Base-by-base conservation (phyloP, 2,888 invertebrate genomes). In the Plemyria rubiginata region DNA sequence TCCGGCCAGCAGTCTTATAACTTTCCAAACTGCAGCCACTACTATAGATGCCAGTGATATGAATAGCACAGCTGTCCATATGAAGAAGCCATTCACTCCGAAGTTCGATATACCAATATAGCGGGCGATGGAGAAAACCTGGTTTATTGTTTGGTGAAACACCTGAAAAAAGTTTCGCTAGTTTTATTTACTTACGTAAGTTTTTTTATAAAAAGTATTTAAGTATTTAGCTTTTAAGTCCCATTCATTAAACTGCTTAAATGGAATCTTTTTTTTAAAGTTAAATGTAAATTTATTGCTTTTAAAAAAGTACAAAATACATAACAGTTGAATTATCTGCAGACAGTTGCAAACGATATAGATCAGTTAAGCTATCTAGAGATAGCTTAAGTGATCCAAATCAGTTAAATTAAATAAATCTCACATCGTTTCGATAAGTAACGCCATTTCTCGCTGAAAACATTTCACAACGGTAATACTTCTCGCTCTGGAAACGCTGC, bases 31-130 rank as follows among this genome's bases (percentile, higher is more conserved):
- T 0, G 88, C 81, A 6, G 71, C 72, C 0, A 72, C 41, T 66
- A 80, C 87, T 16, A 85, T 71, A 0, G 68, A 62, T 0, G 76
- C 15, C 9, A 88, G 60, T 71, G 82, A 70, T 0, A 75, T 1
- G 0, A 87, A 66, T 12, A 85, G 60, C 0, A 78, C 22, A 0
- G 78, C 1, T 1, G 79, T 77, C 75, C 81, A 79, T 2, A 49
- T 45, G 2, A 82, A 67, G 0, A 77, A 70, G 0, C 74, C 1
- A 5, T 66, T 79, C 6, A 75, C 66, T 1, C 82, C 80, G 16
- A 72, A 74, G 0, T 75, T 69, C 0, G 86, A 80, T 7, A 90
- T 76, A 0, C 88, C 89, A 16, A 88, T 84, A 77, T 77, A 85
- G 2, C 78, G 74, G 0, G 84, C 81, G 4, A 72, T 59, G 0